Conservation (phyloP, 1,140 invertebrate species). For the Drosophila tani region DNA sequence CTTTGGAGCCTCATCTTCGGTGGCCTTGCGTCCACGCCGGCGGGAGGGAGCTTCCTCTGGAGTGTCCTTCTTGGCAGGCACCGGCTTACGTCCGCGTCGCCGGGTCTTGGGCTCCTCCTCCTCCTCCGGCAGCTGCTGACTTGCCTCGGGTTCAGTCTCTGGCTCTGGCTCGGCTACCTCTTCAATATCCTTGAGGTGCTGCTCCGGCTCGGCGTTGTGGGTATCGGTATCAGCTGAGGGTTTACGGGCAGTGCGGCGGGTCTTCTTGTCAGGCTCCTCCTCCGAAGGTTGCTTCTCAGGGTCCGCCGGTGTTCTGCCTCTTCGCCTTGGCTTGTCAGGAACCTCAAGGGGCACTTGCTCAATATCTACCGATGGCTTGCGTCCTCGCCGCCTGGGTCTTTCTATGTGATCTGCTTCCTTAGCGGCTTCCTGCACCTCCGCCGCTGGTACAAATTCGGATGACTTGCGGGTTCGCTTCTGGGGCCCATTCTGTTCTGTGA, state of each 20-base stretch:
- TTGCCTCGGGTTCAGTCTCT: constrained; percentile 1
- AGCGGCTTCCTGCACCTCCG: not conserved
- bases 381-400: constrained; percentile 30
- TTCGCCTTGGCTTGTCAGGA: constrained; percentile 4
- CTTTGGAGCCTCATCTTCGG: constrained; percentile 17
- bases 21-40: constrained; percentile 27
- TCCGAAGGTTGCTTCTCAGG: not conserved
- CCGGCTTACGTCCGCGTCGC: constrained; percentile 17
- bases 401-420: constrained; percentile 6
- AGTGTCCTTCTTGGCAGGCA: not conserved
- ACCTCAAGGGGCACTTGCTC: not conserved
- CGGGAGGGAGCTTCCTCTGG: not conserved
- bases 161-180: constrained; percentile 24
- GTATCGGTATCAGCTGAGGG: constrained; percentile 4
- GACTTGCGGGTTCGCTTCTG: not conserved
- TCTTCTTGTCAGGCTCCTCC: constrained; percentile 9
- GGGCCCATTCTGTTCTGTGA: not conserved
- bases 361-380: constrained; percentile 24
- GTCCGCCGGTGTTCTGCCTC: constrained; percentile 25
- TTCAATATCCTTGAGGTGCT: constrained; percentile 14
- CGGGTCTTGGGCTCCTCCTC: constrained; percentile 23
- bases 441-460: not conserved
- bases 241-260: not conserved
- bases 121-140: not conserved
- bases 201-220: not conserved